These are phyloP conservation scores for Zonotrichia leucophrys DNA, from an alignment of 2,113 vertebrate species.

Conservation along the genomic window DNA sequence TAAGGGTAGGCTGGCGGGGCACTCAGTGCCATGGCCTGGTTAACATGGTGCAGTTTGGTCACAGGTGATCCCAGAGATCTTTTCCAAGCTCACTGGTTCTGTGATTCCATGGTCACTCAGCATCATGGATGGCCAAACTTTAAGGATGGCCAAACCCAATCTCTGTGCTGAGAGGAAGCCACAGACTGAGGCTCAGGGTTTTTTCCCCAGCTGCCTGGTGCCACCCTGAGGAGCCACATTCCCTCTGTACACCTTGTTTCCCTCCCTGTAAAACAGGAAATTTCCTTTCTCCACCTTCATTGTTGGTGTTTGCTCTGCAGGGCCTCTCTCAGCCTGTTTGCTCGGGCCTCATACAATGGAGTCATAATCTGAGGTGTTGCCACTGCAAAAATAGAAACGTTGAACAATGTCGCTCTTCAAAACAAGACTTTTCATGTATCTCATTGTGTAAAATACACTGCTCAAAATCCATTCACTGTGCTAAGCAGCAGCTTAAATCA, in stretches of 20 bases:
- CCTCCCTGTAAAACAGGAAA: neutral
- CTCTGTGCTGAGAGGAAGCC: neutral
- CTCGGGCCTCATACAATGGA: neutral
- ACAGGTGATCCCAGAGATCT: neutral
- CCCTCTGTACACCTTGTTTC: neutral
- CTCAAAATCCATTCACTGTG: neutral
- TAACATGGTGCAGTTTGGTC: accelerated
- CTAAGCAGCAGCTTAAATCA: conserved; percentile 29
- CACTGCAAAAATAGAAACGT: neutral
- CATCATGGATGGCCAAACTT: no score
- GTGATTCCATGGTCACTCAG: neutral
- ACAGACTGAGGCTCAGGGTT: neutral
- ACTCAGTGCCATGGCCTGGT: neutral
- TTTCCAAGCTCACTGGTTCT: neutral
- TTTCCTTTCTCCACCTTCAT: conserved; percentile 29
- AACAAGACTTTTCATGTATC: neutral
- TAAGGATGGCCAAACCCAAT: neutral
- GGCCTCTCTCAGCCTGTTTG: neutral
- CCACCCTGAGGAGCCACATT: accelerated
- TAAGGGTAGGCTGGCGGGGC: neutral
- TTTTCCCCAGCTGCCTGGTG: accelerated
- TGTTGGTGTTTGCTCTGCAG: neutral
- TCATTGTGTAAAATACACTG: neutral
- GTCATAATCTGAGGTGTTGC: neutral
- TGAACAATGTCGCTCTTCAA: conserved; percentile 32